phyloP scores from a whole-genome alignment of 1,140 invertebrate species.

The Nixonia krombeini region DNA sequence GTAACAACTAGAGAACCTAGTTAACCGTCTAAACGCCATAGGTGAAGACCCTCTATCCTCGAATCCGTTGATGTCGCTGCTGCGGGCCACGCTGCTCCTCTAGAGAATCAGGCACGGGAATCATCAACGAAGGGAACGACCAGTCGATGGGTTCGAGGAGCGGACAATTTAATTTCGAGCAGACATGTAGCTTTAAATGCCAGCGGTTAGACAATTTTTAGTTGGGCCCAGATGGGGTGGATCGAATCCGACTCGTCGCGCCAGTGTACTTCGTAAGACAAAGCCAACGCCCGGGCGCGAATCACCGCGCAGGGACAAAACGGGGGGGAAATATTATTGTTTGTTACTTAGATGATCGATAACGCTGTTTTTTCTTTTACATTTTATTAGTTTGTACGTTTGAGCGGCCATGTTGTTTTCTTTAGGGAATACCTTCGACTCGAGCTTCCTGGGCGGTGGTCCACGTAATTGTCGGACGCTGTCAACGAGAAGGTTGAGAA shows the following conservation, averaged over 20 bases:
- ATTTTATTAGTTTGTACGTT: conserved; percentile 73
- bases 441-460: too few species aligned
- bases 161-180: conserved; percentile 19
- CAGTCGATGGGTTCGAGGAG: conserved; percentile 15
- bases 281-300: too few species aligned
- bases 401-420: conserved; percentile 71
- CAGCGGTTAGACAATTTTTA: conserved; percentile 43
- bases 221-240: conserved; percentile 13
- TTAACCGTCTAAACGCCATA: conserved; percentile 54
- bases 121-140: conserved; percentile 2
- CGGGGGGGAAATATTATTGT: conserved; percentile 69
- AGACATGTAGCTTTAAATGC: conserved; percentile 33
- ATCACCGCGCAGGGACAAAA: too few species aligned
- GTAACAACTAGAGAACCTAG: conserved; percentile 77
- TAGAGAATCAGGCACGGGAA: conserved; percentile 17
- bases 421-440: conserved; percentile 56
- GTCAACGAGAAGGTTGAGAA: too few species aligned
- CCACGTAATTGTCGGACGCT: too few species aligned
- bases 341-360: conserved; percentile 72
- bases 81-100: conserved; percentile 57
- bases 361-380: conserved; percentile 71
- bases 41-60: conserved; percentile 49
- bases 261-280: too few species aligned
- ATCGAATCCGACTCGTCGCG: conserved; percentile 35
- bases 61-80: conserved; percentile 60